A percentile compares a stretch with the other conserved stretches of the same genome.
These are phyloP conservation scores for Lucilia sericata DNA, from an alignment of 1,140 invertebrate genomes.

Conservation along the genomic window DNA sequence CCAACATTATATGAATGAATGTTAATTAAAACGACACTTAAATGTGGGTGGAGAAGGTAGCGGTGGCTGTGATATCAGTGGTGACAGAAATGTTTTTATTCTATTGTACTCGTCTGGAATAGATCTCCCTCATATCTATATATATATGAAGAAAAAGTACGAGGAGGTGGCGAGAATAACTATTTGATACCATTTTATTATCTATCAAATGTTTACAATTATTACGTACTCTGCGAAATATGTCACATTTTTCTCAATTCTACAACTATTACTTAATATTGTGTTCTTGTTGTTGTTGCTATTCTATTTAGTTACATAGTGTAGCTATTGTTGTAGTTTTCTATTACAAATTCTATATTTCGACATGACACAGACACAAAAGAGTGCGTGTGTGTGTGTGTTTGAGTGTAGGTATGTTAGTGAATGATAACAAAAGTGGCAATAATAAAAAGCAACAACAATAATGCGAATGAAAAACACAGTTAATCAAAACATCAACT, in stretches of 20 bases:
- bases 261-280: neutral
- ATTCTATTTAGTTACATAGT: neutral
- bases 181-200: neutral
- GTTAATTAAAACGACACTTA: conserved; percentile 1
- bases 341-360: neutral
- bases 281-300: neutral
- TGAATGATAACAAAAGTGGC: neutral
- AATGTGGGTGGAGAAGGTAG: neutral
- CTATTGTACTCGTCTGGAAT: neutral
- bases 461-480: neutral
- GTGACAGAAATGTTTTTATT: neutral
- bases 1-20: conserved; percentile 5
- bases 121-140: neutral
- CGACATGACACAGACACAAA: neutral
- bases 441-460: neutral
- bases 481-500: conserved; percentile 9
- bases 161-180: no score
- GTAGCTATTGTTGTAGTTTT: neutral
- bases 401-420: neutral
- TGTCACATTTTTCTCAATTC: conserved; percentile 8
- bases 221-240: conserved; percentile 15
- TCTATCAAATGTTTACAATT: conserved; percentile 16
- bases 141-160: no score
- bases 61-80: neutral
- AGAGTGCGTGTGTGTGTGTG: no score